Evolutionary conservation across 35 echinoderm and acorn worm genomes (phyloP).

Genomic region (Holothuria glaberrima): DNA sequence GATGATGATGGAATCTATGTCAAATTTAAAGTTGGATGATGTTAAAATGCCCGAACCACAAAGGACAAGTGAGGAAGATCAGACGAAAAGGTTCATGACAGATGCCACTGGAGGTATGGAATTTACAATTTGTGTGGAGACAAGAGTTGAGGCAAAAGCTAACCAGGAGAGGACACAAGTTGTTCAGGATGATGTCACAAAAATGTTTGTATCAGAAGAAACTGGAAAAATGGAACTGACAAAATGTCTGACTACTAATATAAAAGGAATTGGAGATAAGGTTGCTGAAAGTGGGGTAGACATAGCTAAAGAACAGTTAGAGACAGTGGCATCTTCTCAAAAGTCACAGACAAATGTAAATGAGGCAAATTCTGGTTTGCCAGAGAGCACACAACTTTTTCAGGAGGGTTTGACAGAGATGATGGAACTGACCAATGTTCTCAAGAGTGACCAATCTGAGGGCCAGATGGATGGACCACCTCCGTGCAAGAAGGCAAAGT

Average conservation of each 20-base stretch:
- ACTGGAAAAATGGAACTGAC: slow-evolving; percentile 16
- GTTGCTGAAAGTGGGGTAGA: too few relatives aligned
- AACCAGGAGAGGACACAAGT: neutral
- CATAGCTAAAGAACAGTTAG: too few relatives aligned
- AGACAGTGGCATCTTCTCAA: too few relatives aligned
- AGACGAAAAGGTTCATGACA: neutral
- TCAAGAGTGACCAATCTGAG: neutral
- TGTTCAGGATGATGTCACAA: neutral
- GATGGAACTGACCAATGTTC: slow-evolving; percentile 1
- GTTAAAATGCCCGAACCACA: too few relatives aligned
- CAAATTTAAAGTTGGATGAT: too few relatives aligned
- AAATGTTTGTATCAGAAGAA: slow-evolving; percentile 5
- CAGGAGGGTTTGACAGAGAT: slow-evolving; percentile 18
- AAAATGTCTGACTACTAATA: neutral
- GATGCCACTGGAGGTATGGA: slow-evolving; percentile 7
- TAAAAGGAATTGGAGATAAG: too few relatives aligned
- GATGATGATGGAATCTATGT: too few relatives aligned
- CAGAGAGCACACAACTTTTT: neutral
- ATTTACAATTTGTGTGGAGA: slow-evolving; percentile 6
- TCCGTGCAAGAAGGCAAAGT: slow-evolving; percentile 36
- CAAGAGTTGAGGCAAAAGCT: neutral
- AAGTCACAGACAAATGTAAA: neutral
- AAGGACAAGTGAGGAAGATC: neutral
- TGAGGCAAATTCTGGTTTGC: neutral
- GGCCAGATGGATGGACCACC: neutral